Evolutionary conservation across 2,797 vertebrate species (phyloP), one percentile per base, ranked within the genome.

Genomic region (Perodicticus potto): DNA sequence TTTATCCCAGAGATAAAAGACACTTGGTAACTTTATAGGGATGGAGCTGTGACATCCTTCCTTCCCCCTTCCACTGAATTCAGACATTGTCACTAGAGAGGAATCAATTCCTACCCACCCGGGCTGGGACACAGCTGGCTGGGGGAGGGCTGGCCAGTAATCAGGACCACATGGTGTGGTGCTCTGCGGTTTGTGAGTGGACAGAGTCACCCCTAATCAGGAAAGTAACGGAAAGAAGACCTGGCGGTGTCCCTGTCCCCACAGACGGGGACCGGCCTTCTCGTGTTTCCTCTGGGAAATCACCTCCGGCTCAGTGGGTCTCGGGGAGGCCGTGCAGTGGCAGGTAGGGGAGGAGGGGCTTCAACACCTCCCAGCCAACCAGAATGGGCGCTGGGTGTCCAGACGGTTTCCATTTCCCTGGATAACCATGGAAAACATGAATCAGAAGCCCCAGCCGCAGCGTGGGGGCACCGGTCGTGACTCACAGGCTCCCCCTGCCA

Each of bases 381-480:
- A 96, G 20, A 49, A 73, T 90, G 81, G 94, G 85, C 94, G 69
- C 83, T 73, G 0, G 2, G 7, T 3, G 6, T 32, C 74, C 96
- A 82, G 91, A 40, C 17, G 78, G 95, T 40, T 37, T 67, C 69
- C 95, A 89, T 67, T 70, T 91, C 86, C 69, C 90, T 1, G 8
- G 17, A 92, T 87, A 67, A 80, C 69, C 89, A 6, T 45, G 97
- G 97, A 97, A 98, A 96, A 91, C 81, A 57, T 5, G 61, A 95
- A n/a, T 94, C 96, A 95, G 86, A 10, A n/a, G 40, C 89, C 14
- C 9, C 78, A 92, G 94, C 77, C 25, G 37, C 63, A 19, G 81
- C 0, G 3, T 1, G 34, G 49, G 49, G 74, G 86, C 88, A 29
- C 5, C 2, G 83, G 49, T 43, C 61, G 37, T 88, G 80, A 86